Evolutionary conservation across 2,113 vertebrate species (phyloP).

Genomic region (Leptosomus discolor): DNA sequence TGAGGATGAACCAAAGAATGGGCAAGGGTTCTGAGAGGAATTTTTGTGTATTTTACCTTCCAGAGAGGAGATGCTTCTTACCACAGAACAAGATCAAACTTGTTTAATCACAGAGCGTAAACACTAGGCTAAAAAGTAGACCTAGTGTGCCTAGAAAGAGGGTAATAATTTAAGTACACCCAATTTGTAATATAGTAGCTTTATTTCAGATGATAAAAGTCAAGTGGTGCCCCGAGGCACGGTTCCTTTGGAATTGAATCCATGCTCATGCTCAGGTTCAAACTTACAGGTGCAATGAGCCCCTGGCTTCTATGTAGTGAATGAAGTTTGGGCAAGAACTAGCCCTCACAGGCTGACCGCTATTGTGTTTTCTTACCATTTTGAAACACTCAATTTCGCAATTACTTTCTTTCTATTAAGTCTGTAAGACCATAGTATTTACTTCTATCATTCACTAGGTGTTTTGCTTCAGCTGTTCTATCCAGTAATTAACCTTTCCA

Average conservation of each 20-base stretch:
- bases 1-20: background rate
- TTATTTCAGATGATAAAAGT: slow-evolving; percentile 19
- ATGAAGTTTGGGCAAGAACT: background rate
- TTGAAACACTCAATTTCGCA: background rate
- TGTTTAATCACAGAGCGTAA: background rate
- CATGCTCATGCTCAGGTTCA: background rate
- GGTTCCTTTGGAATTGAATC: background rate
- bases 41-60: background rate
- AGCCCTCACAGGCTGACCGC: background rate
- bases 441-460: background rate
- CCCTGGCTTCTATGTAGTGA: background rate
- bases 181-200: background rate
- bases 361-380: background rate
- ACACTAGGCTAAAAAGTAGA: background rate
- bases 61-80: background rate
- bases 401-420: background rate
- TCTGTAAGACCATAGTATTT: background rate
- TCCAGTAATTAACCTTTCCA: background rate
- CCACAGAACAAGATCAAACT: background rate
- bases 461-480: background rate
- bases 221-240: background rate
- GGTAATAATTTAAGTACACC: background rate
- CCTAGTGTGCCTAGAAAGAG: background rate
- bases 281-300: background rate
- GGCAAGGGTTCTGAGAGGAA: background rate